These are phyloP conservation scores for Parazoanthus atlanticus DNA, from an alignment of 92 coral and sea anemone species.

Conservation along the genomic window DNA sequence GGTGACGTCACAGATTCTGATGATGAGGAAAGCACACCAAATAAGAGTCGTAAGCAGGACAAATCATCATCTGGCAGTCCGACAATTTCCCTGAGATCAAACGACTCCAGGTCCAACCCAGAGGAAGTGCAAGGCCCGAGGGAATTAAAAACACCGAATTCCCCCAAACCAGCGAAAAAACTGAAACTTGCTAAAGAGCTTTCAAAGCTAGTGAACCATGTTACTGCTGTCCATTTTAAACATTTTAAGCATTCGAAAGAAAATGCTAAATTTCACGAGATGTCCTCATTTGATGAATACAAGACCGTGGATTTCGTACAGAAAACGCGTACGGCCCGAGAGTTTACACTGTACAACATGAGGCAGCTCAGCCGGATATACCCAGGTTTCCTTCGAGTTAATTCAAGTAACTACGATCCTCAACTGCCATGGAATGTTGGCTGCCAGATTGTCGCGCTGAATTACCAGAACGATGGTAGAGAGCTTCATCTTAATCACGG, in stretches of 20 bases:
- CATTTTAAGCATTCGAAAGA: constrained; percentile 53
- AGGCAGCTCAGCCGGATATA: constrained; percentile 66
- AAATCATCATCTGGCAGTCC: background rate
- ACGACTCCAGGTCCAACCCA: background rate
- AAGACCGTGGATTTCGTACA: constrained; percentile 56
- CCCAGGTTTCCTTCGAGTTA: constrained; percentile 70
- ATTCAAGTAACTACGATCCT: constrained; percentile 78
- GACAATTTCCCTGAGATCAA: background rate
- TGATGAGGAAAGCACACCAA: constrained; percentile 1
- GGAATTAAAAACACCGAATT: background rate
- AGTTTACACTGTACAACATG: constrained; percentile 65
- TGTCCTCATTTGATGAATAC: constrained; percentile 72
- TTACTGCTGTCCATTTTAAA: constrained; percentile 59
- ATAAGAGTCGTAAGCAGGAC: background rate
- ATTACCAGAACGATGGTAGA: constrained; percentile 64
- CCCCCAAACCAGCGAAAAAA: constrained; percentile 44
- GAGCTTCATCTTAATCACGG: constrained; percentile 69
- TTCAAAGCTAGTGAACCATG: constrained; percentile 66
- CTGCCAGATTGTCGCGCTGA: constrained; percentile 84
- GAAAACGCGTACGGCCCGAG: constrained; percentile 32
- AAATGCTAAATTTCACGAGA: constrained; percentile 57
- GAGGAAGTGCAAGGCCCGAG: constrained; percentile 12
- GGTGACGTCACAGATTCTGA: constrained; percentile 46
- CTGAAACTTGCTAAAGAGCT: constrained; percentile 68
- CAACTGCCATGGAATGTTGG: constrained; percentile 73